These are phyloP conservation scores for Edolisoma coerulescens DNA, from an alignment of 2,113 vertebrate species.

Conservation along the genomic window DNA sequence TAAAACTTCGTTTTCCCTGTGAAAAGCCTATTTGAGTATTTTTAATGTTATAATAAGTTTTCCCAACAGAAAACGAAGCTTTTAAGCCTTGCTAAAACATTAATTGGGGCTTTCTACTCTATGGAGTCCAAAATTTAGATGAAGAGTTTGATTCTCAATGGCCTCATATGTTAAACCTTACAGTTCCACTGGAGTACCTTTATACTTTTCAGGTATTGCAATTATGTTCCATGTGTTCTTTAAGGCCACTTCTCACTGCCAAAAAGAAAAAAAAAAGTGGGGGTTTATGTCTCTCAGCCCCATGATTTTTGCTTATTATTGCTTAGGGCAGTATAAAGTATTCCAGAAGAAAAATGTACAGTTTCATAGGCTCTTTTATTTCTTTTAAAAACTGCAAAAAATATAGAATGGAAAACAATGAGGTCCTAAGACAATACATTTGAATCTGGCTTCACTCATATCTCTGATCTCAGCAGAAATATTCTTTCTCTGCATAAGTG, in stretches of 20 bases:
- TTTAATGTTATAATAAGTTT: constrained; percentile 51
- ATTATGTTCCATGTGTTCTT: neutral
- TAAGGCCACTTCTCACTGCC: neutral
- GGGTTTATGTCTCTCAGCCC: neutral
- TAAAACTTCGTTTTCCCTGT: constrained; percentile 14
- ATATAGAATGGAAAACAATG: neutral
- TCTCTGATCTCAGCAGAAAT: neutral
- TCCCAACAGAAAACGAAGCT: constrained; percentile 53
- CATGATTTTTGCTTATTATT: neutral
- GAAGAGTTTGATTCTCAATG: neutral
- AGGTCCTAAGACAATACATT: neutral
- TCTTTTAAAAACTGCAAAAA: neutral
- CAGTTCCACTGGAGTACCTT: neutral
- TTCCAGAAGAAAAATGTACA: neutral
- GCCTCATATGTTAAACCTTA: neutral
- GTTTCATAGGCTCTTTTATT: neutral
- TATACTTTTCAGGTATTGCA: neutral
- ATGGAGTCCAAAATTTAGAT: neutral
- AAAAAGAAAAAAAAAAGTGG: fast-evolving
- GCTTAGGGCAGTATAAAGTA: neutral
- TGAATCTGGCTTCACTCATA: neutral
- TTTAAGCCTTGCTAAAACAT: constrained; percentile 58
- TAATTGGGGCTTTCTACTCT: neutral
- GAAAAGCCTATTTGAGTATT: constrained; percentile 23
- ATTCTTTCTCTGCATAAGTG: neutral